Evolutionary conservation across 2,797 vertebrate species (phyloP).

Genomic region (Leucoraja ocellata): DNA sequence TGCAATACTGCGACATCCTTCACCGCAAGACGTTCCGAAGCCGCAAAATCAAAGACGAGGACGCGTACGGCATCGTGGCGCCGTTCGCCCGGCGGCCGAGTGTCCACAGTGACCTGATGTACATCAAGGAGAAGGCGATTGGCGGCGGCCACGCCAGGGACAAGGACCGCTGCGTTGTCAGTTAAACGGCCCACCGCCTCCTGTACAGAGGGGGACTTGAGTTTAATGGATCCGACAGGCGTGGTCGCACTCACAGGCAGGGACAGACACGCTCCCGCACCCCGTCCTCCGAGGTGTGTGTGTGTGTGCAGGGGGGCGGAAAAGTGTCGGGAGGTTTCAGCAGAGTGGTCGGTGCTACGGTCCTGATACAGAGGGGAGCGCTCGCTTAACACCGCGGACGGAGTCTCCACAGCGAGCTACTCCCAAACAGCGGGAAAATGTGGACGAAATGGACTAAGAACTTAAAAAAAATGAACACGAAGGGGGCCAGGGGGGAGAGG

Average conservation of each 20-base stretch:
- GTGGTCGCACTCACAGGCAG: background rate
- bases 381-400: background rate
- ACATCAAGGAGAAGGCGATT: conserved; percentile 84
- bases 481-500: background rate
- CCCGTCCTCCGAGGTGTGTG: background rate
- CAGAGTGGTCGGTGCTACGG: background rate
- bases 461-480: background rate
- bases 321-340: background rate
- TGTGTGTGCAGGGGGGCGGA: too few relatives aligned
- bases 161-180: conserved; percentile 86
- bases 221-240: background rate
- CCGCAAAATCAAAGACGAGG: conserved; percentile 71
- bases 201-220: background rate
- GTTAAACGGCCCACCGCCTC: conserved; percentile 53
- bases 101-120: conserved; percentile 95
- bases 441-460: background rate
- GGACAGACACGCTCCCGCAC: background rate
- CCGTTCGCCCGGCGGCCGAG: conserved; percentile 90
- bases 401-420: background rate
- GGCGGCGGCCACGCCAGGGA: conserved; percentile 74
- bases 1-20: conserved; percentile 84
- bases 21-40: conserved; percentile 74
- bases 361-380: background rate
- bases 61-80: conserved; percentile 83
- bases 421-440: background rate